Percentiles rank a stretch among this genome's conserved stretches.
Conservation (phyloP, 2,113 vertebrate species). For the Cyanistes caeruleus region DNA sequence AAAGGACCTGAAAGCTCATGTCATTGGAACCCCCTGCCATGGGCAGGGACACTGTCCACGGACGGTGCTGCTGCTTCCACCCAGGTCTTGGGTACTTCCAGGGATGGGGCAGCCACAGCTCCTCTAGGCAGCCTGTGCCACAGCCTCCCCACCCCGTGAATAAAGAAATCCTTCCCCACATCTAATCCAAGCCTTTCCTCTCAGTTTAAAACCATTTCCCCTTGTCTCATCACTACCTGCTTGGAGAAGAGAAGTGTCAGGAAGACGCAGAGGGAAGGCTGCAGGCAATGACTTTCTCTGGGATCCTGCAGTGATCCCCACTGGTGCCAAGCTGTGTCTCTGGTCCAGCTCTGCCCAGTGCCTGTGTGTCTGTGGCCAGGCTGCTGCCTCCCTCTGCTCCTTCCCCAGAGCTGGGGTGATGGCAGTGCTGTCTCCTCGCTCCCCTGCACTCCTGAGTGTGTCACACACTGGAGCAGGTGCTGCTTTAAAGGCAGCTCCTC, state of each 20-base stretch:
- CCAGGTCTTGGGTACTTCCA: background rate
- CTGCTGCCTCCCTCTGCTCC: background rate
- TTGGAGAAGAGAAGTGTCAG: background rate
- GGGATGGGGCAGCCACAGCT: background rate
- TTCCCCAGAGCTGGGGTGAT: background rate
- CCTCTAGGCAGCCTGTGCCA: background rate
- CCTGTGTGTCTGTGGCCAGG: background rate
- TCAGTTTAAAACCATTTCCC: background rate
- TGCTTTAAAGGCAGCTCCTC: background rate
- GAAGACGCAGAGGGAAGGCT: background rate
- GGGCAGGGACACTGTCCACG: background rate
- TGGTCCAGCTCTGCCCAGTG: background rate
- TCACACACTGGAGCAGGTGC: rapidly evolving
- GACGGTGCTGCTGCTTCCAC: rapidly evolving
- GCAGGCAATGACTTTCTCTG: rapidly evolving
- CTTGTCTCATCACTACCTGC: background rate
- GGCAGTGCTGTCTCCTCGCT: rapidly evolving
- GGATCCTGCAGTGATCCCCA: rapidly evolving
- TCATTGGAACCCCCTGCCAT: background rate
- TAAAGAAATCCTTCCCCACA: background rate
- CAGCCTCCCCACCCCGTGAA: background rate
- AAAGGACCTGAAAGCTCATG: background rate
- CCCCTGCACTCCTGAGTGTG: background rate
- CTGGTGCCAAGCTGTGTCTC: background rate
- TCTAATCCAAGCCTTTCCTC: background rate